Evolutionary conservation across 1,140 invertebrate species (phyloP).

Genomic region (Choristoneura fumiferana): DNA sequence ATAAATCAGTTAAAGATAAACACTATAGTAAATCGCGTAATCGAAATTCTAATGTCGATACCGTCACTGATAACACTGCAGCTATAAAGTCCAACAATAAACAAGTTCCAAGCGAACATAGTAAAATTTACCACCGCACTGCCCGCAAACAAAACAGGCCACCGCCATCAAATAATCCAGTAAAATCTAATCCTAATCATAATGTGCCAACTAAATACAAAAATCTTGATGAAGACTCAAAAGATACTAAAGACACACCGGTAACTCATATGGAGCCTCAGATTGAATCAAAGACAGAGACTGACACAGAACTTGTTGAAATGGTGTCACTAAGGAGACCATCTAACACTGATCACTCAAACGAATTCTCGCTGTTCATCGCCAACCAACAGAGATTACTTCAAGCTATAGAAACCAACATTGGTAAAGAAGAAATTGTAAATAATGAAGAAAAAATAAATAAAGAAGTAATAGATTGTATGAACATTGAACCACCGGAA

Average conservation of each 20-base stretch:
- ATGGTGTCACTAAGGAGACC: background rate
- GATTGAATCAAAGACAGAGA: background rate
- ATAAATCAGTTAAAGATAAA: constrained; percentile 5
- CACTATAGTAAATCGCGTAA: constrained; percentile 4
- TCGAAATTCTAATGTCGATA: constrained; percentile 9
- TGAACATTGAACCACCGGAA: too few species aligned
- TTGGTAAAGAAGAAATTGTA: too few species aligned
- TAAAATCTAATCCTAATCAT: background rate
- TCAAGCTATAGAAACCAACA: constrained; percentile 22
- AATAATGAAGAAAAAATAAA: too few species aligned
- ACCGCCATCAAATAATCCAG: background rate
- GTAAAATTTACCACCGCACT: background rate
- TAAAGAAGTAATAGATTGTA: too few species aligned
- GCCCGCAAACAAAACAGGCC: background rate
- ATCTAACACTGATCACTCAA: background rate
- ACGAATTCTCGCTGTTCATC: constrained; percentile 30
- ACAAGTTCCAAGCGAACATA: background rate
- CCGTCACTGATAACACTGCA: constrained; percentile 9
- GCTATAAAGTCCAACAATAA: background rate
- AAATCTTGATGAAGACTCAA: too few species aligned
- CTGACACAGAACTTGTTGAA: background rate
- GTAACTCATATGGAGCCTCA: too few species aligned
- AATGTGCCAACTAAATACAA: too few species aligned
- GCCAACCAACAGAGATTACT: constrained; percentile 32
- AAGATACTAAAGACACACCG: too few species aligned